Base-by-base conservation (phyloP, 2,113 vertebrate species). In the Sorex araneus region DNA sequence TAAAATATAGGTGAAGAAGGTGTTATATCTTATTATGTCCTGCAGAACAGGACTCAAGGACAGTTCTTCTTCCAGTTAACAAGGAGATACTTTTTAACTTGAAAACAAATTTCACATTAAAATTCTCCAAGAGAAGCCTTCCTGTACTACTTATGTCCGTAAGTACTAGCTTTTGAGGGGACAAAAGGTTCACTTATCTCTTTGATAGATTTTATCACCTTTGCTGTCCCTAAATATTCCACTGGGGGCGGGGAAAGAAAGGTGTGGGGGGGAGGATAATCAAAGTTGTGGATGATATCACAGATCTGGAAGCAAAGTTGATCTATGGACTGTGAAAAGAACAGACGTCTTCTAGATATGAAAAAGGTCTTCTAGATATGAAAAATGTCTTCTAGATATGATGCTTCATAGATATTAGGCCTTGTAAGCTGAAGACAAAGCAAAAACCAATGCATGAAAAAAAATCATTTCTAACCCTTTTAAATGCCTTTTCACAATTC, bases 201-300 rank as follows among this genome's bases (percentile, higher is more conserved):
- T 77, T 84, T 84, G 91, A 96, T 86, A 94, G 67, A 90, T 94
- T 95, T 91, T 92, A 77, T 77, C 92, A 92, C 27, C 87, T 96
- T 87, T 96, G 89, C 95, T 91, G 89, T 87, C 25, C 73, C 80
- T 90, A 80, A 95, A 93, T 32, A 47, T 71, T 13, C 47, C n/a
- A 88, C 15, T 81, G 69, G 7, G 40, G 40, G 47, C 2, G 9
- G 47, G 47, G 13, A 93, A 80, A 94, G 81, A 89, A 78, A 71
- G 77, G 2, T 60, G 21, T 3, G 21, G 19, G 57, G 54, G 8
- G 54, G 54, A 15, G 18, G 9, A 40, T 21, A 93, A 84, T 15
- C 83, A 47, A 95, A 91, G 23, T 69, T 87, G 36, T 87, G 25
- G 45, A n/a, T 91, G 50, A 57, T 94, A 89, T 63, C 71, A 78